These are phyloP conservation scores for Carposina sasakii DNA, from an alignment of 1,140 invertebrate genomes.

Conservation along the genomic window DNA sequence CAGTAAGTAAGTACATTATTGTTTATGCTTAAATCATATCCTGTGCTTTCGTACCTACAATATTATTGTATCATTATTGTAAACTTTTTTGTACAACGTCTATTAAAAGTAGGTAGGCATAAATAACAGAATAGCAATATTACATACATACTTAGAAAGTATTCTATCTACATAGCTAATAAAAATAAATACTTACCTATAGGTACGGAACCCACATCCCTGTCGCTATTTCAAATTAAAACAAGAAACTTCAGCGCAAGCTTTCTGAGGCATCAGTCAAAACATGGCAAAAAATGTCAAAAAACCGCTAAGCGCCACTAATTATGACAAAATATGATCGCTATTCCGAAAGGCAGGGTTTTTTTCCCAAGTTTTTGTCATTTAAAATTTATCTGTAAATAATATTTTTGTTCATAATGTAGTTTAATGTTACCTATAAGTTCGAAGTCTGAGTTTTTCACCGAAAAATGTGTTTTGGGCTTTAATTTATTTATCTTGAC, in stretches of 20 bases:
- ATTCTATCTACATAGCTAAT: neutral
- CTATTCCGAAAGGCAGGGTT: conserved; percentile 43
- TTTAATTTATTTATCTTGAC: neutral
- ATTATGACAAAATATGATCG: conserved; percentile 64
- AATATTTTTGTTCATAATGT: conserved; percentile 7
- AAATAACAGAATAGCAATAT: neutral
- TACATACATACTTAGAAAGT: neutral
- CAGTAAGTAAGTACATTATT: no score
- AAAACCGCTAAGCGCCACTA: conserved; percentile 51
- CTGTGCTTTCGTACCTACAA: no score
- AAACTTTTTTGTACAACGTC: no score
- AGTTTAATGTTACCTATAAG: neutral
- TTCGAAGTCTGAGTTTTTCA: neutral
- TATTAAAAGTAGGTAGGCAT: no score
- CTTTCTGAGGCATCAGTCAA: conserved; percentile 27
- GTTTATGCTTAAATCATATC: no score
- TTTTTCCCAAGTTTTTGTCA: conserved; percentile 32
- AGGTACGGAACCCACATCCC: no score
- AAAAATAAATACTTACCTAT: no score
- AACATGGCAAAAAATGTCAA: conserved; percentile 27
- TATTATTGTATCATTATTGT: no score
- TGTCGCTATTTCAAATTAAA: no score
- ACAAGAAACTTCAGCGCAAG: conserved; percentile 4
- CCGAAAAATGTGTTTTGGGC: neutral
- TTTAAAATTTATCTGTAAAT: conserved; percentile 22